phyloP scores from a whole-genome alignment of 2,797 vertebrate genomes.

The Sebastes nivosus region DNA sequence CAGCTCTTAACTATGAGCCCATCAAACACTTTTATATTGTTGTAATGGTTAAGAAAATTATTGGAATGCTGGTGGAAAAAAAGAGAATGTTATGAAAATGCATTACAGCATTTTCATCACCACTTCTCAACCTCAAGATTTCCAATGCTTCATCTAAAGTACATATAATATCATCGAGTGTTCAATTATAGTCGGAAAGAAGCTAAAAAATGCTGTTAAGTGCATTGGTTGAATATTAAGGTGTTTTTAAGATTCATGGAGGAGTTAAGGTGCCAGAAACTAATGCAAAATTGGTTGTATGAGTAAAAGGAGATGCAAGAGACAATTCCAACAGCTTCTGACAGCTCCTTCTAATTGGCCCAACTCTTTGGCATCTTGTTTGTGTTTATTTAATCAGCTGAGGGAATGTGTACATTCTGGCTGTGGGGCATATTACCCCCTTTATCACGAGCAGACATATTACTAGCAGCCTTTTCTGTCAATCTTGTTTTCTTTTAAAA shows the following conservation, averaged over 20 bases:
- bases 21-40: slow-evolving; percentile 22
- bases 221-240: neutral
- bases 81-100: slow-evolving; percentile 25
- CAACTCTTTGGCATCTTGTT: slow-evolving; percentile 55
- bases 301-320: slow-evolving; percentile 42
- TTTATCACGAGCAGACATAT: slow-evolving; percentile 16
- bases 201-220: neutral
- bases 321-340: slow-evolving; percentile 48
- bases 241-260: slow-evolving; percentile 7
- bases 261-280: slow-evolving; percentile 12
- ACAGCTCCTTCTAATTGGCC: slow-evolving; percentile 56
- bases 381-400: slow-evolving; percentile 63
- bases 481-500: slow-evolving; percentile 12
- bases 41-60: slow-evolving; percentile 8
- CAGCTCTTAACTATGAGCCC: slow-evolving; percentile 41
- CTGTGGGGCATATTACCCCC: slow-evolving; percentile 29
- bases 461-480: slow-evolving; percentile 1
- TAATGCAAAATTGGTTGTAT: slow-evolving; percentile 33
- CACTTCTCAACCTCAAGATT: neutral
- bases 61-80: slow-evolving; percentile 25
- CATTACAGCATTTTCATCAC: slow-evolving; percentile 26
- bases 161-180: slow-evolving; percentile 3
- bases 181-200: neutral
- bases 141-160: slow-evolving; percentile 27
- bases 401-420: slow-evolving; percentile 53